These are phyloP conservation scores for Oophaga sylvatica DNA, from an alignment of 2,797 vertebrate species.

Conservation along the genomic window DNA sequence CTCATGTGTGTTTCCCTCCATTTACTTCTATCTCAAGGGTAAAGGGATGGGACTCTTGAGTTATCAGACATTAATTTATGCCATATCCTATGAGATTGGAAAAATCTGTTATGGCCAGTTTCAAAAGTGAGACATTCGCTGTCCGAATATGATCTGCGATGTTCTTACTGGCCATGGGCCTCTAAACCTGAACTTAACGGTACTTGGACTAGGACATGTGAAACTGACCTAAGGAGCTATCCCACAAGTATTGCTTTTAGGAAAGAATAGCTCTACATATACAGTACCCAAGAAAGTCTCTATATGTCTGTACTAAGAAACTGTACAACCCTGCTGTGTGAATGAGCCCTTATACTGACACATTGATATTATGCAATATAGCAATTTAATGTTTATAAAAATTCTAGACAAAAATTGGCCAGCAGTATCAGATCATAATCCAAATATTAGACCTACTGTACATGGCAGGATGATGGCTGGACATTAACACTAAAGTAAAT, in stretches of 20 bases:
- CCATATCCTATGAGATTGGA: too few species aligned
- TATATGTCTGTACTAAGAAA: not conserved
- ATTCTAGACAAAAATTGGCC: not conserved
- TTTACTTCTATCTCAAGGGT: too few species aligned
- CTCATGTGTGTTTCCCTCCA: too few species aligned
- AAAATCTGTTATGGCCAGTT: too few species aligned
- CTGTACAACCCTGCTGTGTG: not conserved
- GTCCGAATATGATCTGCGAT: too few species aligned
- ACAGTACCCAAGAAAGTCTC: not conserved
- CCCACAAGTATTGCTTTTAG: not conserved
- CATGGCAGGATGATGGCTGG: not conserved
- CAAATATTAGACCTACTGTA: not conserved
- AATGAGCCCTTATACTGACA: not conserved
- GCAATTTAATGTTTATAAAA: not conserved
- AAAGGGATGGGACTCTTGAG: too few species aligned
- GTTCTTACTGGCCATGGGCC: too few species aligned
- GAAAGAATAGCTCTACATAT: not conserved
- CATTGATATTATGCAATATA: not conserved
- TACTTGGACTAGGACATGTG: too few species aligned
- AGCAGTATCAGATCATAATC: not conserved
- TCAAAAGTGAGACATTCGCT: too few species aligned
- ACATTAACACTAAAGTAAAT: not conserved
- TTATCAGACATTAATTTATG: too few species aligned
- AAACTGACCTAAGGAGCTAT: too few species aligned
- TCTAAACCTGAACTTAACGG: too few species aligned